phyloP scores from a whole-genome alignment of 2,113 vertebrate genomes.

The Megaleporinus macrocephalus region DNA sequence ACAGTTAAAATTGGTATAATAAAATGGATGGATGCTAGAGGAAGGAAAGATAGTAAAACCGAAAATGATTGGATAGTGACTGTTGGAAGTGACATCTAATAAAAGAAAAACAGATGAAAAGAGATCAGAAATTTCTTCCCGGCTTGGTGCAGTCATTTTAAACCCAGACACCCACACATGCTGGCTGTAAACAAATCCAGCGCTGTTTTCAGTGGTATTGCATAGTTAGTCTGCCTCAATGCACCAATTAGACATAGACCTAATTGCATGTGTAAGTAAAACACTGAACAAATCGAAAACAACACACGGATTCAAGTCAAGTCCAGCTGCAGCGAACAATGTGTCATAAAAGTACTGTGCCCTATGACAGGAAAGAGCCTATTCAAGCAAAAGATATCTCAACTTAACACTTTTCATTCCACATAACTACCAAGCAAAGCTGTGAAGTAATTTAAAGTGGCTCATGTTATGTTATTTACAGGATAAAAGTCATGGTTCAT shows the following conservation, averaged over 20 bases:
- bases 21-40: background rate
- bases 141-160: background rate
- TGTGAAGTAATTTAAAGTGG: too few relatives aligned
- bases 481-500: too few relatives aligned
- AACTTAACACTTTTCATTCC: background rate
- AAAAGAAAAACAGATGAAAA: conserved; percentile 21
- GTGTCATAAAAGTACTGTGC: background rate
- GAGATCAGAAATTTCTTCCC: conserved; percentile 22
- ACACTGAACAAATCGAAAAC: background rate
- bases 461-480: too few relatives aligned
- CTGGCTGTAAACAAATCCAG: background rate
- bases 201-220: background rate
- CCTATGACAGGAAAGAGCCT: background rate
- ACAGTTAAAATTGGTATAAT: background rate
- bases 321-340: background rate
- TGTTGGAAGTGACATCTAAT: background rate
- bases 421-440: too few relatives aligned
- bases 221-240: background rate
- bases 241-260: background rate
- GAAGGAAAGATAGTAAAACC: background rate
- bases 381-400: too few relatives aligned
- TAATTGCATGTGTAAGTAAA: background rate
- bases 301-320: background rate
- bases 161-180: background rate
- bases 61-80: background rate